Base-by-base conservation (phyloP, 30 jellyfish, hydroid and myxozoan species). In the Pseudorhiza aurosa region DNA sequence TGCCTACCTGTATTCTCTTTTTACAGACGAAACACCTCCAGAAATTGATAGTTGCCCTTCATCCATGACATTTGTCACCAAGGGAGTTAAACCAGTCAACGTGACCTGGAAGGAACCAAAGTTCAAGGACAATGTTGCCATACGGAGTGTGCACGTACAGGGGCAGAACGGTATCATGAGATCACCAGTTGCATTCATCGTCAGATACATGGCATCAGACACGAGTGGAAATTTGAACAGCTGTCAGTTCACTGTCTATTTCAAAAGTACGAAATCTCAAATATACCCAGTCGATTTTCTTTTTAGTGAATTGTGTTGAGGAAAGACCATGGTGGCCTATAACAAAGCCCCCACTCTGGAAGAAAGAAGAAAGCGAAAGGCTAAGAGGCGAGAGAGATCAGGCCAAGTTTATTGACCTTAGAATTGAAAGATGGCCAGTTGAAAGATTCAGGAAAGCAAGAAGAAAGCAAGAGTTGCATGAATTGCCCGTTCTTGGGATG, bases 51-150 rank as follows among this genome's bases (percentile, higher is more conserved):
- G 18, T 30, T 91, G 98, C 62, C 98, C 98, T 17, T 27, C 82
- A 12, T 84, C 80, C 22, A 50, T 32, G 4, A 37, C 57, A 44
- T 40, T 59, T 58, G 95, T 78, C 28, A 77, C 77, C 65, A 59
- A 69, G 1, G 69, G 69, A 27, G 85, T 83, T 26, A 68, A 33
- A 26, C 51, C 46, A 8, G 93, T 72, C 22, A 68, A 59, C 12
- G 96, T 91, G 65, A 56, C 81, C 0, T 91, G 98, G 98, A 70
- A 80, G 4, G 96, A 91, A 80, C 98, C 98, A 28, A 53, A 44
- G 19, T 85, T 91, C 85, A 69, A 58, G 36, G 98, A 91, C 63
- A 84, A 84, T 37, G 98, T 91, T 21, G 85, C 80, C 15, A 69
- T 91, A 11, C 63, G 42, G 15, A 78, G 85, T n/a, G 49, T 79